Evolutionary conservation across 2,113 vertebrate genomes (phyloP), one percentile per base, ranked within the genome.

Genomic region (Plotosus lineatus): DNA sequence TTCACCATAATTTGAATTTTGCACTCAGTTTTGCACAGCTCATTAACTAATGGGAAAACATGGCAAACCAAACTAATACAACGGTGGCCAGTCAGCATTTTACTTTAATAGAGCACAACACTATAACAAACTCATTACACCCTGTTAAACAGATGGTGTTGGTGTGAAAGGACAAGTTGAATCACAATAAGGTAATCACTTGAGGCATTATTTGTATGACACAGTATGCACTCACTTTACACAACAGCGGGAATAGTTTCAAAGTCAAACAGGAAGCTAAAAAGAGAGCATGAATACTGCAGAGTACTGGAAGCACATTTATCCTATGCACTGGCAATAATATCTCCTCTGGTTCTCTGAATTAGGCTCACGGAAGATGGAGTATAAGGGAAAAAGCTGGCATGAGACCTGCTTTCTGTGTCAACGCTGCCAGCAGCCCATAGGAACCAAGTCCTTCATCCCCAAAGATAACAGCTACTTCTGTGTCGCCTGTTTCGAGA

Each of bases 361-460:
- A 80, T 68, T 90, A 99, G 98, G 98, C 61, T 97, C 97, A 66
- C 96, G 97, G 80, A 99, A 98, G 93, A 99, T 99, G 96, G 98
- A 99, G 86, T 96, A 98, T 86, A 98, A 97, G 88, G 97, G 96
- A 81, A 98, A 94, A 91, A 99, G 96, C 91, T 99, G 98, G 98
- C 98, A 99, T 0, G 97, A 99, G 94, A 98, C 96, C 79, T 99
- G 98, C 90, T 99, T 99, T 83, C 92, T 95, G 90, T 99, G 98
- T 88, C 93, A 93, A 80, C 96, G 90, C 83, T 99, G 98, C 89
- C 96, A 97, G 72, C 96, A 98, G 89, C 98, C 98, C 10, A 98
- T 99, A 14, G 98, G 98, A 90, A 98, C 97, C 81, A 98, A 98
- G 93, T 98, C 97, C 89, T 99, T 99, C 90, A 98, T 99, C 90